Evolutionary conservation across 2,888 invertebrate species (phyloP).

Genomic region (Adineta ricciae): DNA sequence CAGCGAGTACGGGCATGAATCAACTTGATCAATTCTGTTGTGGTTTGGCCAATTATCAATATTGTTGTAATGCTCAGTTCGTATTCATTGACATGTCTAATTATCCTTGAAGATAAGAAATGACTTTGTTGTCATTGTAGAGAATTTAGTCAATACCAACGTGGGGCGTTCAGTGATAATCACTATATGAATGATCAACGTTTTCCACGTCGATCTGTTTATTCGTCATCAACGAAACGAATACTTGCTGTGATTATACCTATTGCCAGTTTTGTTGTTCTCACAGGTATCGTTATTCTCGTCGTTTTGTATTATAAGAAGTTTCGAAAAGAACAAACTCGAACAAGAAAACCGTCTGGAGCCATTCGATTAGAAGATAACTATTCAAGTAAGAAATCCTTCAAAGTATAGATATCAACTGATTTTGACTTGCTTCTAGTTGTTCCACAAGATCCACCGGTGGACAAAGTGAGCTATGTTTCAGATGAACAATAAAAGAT

Average conservation of each 20-base stretch:
- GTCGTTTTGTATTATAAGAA: neutral
- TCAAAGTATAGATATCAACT: neutral
- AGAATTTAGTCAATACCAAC: neutral
- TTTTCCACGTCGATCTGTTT: neutral
- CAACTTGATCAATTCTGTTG: neutral
- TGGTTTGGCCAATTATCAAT: neutral
- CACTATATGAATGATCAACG: neutral
- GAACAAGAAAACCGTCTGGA: neutral
- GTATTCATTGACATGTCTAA: neutral
- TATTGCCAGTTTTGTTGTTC: neutral
- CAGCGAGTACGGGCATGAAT: neutral
- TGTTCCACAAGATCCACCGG: neutral
- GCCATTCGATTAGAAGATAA: neutral
- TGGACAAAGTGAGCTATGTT: neutral
- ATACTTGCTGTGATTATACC: neutral
- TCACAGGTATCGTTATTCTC: neutral
- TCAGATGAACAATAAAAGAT: neutral
- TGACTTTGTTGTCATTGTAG: too few species aligned
- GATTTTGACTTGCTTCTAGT: neutral
- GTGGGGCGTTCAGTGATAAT: neutral
- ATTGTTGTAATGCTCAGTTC: conserved; percentile 4
- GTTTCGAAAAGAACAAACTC: neutral
- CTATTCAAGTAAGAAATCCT: neutral
- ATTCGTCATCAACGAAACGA: neutral
- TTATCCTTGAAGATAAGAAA: neutral